Percentiles rank a stretch among this genome's conserved stretches.
Evolutionary conservation across 2,113 vertebrate species (phyloP).

Genomic region (Pipra filicauda): DNA sequence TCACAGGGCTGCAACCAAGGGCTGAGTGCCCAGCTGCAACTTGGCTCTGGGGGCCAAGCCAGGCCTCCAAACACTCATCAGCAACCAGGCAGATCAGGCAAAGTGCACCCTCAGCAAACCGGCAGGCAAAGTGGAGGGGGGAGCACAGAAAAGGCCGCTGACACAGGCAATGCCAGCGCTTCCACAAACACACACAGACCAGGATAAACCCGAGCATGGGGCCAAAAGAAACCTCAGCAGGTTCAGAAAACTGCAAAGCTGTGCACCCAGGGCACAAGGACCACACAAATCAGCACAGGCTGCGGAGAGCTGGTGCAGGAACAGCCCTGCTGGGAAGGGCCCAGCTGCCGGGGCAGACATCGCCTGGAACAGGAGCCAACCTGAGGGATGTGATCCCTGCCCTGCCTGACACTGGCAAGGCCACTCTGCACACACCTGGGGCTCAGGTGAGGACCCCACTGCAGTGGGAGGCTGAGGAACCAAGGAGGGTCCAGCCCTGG

Average conservation of each 20-base stretch:
- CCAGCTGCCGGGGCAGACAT: not conserved
- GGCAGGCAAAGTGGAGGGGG: accelerated
- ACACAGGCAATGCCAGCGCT: not conserved
- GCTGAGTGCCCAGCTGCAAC: not conserved
- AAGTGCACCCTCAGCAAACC: not conserved
- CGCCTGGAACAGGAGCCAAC: accelerated
- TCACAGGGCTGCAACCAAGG: not conserved
- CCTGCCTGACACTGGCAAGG: not conserved
- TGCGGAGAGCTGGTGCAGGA: not conserved
- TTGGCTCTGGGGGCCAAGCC: not conserved
- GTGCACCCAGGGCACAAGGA: not conserved
- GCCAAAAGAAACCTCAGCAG: not conserved
- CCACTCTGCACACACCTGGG: not conserved
- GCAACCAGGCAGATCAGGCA: not conserved
- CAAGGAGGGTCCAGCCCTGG: not conserved
- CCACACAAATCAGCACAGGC: not conserved
- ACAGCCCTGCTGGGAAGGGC: not conserved
- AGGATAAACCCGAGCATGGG: accelerated
- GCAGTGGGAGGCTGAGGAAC: not conserved
- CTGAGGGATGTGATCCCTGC: not conserved
- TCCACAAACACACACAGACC: not conserved
- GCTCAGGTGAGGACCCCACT: not conserved
- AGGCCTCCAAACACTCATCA: not conserved
- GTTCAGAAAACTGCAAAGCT: not conserved
- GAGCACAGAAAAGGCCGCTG: not conserved